Evolutionary conservation across 2,888 invertebrate genomes (phyloP).

Genomic region (Drosophila neonasuta): DNA sequence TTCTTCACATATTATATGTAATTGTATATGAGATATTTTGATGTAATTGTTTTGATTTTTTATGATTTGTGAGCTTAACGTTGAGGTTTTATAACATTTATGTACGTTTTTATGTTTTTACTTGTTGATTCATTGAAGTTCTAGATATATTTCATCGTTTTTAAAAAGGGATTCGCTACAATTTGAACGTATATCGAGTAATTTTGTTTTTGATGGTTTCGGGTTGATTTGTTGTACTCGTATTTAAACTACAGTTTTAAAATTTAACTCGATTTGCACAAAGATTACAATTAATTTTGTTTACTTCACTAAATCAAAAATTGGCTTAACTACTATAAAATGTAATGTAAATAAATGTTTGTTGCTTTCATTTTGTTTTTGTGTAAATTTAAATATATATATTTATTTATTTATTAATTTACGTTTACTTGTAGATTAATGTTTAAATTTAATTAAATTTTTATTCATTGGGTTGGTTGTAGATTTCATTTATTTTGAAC

Average conservation of each 20-base stretch:
- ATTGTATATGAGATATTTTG: slow-evolving; percentile 29
- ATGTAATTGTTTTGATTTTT: slow-evolving; percentile 54
- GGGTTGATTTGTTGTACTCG: slow-evolving; percentile 19
- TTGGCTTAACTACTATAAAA: slow-evolving; percentile 58
- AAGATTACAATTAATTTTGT: slow-evolving; percentile 21
- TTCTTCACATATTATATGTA: slow-evolving; percentile 5
- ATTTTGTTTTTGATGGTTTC: slow-evolving; percentile 34
- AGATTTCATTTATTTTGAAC: slow-evolving; percentile 69
- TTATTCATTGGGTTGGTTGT: slow-evolving; percentile 64
- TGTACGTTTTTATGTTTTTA: slow-evolving; percentile 19
- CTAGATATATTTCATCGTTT: slow-evolving; percentile 28
- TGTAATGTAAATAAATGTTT: slow-evolving; percentile 67
- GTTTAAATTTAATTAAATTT: slow-evolving; percentile 67
- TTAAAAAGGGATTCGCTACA: slow-evolving; percentile 46
- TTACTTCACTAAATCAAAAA: slow-evolving; percentile 49
- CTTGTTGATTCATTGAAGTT: slow-evolving; percentile 27
- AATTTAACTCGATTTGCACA: slow-evolving; percentile 45
- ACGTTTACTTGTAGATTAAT: slow-evolving; percentile 44
- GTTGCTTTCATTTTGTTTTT: slow-evolving; percentile 17
- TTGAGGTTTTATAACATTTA: slow-evolving; percentile 28
- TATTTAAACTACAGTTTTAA: slow-evolving; percentile 45
- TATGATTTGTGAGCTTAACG: slow-evolving; percentile 33
- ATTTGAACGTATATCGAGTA: slow-evolving; percentile 41
- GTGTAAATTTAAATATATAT: slow-evolving; percentile 69
- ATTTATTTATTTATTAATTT: slow-evolving; percentile 48